Evolutionary conservation across 2,113 vertebrate species (phyloP).

Genomic region (Festucalex cinctus): DNA sequence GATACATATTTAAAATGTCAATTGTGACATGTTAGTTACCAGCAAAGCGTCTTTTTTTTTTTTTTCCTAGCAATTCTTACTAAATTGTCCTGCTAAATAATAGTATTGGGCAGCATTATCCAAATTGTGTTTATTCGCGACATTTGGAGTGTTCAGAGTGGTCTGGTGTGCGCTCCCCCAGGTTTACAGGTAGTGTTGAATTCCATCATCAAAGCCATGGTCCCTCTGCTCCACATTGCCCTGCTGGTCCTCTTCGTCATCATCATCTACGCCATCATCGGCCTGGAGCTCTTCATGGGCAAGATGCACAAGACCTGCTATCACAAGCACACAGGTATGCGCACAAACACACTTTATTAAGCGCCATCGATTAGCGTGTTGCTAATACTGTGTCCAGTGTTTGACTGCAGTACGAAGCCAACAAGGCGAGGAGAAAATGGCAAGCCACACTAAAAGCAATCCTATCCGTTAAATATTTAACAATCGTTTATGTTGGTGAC

Average conservation of each 20-base stretch:
- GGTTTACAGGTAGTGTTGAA: slow-evolving; percentile 99
- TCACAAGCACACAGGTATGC: slow-evolving; percentile 73
- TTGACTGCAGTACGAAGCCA: slow-evolving; percentile 8
- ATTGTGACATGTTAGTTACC: too few relatives aligned
- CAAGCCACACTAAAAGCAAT: slow-evolving; percentile 18
- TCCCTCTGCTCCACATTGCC: slow-evolving; percentile 95
- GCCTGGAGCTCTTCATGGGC: slow-evolving; percentile 98
- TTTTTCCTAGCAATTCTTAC: too few relatives aligned
- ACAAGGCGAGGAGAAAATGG: not conserved
- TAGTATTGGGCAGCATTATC: too few relatives aligned
- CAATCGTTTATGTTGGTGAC: slow-evolving; percentile 35
- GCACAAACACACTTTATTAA: not conserved
- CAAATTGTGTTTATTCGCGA: not conserved
- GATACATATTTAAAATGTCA: too few relatives aligned
- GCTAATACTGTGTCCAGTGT: not conserved
- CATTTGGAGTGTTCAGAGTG: not conserved
- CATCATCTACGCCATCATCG: slow-evolving; percentile 98
- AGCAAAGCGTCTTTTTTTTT: too few relatives aligned
- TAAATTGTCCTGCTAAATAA: too few relatives aligned
- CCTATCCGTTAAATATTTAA: slow-evolving; percentile 48
- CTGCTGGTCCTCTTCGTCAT: slow-evolving; percentile 97
- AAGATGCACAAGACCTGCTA: slow-evolving; percentile 99
- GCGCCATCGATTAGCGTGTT: not conserved
- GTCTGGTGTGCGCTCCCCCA: slow-evolving; percentile 48
- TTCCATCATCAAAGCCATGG: slow-evolving; percentile 99